Percentiles rank a stretch among this genome's conserved stretches.
These are phyloP conservation scores for Silvanus unidentatus DNA, from an alignment of 2,888 invertebrate genomes.

Conservation along the genomic window DNA sequence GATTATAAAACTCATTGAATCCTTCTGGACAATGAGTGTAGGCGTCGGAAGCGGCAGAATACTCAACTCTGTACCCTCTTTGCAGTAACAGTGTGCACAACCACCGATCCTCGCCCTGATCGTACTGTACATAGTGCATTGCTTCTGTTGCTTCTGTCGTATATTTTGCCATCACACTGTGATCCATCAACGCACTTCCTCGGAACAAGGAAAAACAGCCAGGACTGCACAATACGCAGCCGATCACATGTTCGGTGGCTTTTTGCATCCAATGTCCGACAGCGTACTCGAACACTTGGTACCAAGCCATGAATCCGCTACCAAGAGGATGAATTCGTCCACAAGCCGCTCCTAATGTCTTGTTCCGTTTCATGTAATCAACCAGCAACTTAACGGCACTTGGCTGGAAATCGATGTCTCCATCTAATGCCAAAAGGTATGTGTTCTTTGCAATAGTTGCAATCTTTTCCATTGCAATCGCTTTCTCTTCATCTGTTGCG, in stretches of 20 bases:
- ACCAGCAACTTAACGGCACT: slow-evolving; percentile 70
- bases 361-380: slow-evolving; percentile 81
- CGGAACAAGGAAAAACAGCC: slow-evolving; percentile 89
- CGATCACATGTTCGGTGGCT: slow-evolving; percentile 84
- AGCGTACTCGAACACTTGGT: slow-evolving; percentile 77
- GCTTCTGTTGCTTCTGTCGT: slow-evolving; percentile 74
- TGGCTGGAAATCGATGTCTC: slow-evolving; percentile 85
- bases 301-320: slow-evolving; percentile 48
- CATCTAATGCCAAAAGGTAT: slow-evolving; percentile 76
- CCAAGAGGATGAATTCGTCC: slow-evolving; percentile 88
- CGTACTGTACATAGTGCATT: slow-evolving; percentile 83
- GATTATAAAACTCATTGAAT: slow-evolving; percentile 91
- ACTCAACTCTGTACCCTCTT: slow-evolving; percentile 86
- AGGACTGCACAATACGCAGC: slow-evolving; percentile 85
- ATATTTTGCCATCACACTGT: slow-evolving; percentile 84
- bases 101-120: slow-evolving; percentile 96
- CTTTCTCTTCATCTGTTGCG: too few relatives aligned
- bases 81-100: slow-evolving; percentile 87
- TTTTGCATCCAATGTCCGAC: slow-evolving; percentile 92
- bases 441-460: slow-evolving; percentile 69
- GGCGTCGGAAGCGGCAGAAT: slow-evolving; percentile 92
- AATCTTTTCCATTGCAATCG: slow-evolving; percentile 46
- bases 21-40: slow-evolving; percentile 91
- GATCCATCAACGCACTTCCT: slow-evolving; percentile 83
- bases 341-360: slow-evolving; percentile 72